phyloP scores from a whole-genome alignment of 2,888 invertebrate species.

The Lasius platythorax region DNA sequence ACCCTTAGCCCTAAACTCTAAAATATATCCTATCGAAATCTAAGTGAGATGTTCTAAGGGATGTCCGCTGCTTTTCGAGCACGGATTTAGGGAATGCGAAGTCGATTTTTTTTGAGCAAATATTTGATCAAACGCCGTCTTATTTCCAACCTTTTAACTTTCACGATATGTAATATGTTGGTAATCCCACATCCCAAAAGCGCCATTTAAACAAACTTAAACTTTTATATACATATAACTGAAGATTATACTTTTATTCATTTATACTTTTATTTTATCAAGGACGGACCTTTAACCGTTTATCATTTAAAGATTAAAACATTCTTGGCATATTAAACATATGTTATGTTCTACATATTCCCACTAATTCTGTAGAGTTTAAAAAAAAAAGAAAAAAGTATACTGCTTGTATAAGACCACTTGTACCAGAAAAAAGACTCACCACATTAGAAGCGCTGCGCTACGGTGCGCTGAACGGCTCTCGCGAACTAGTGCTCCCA shows the following conservation, averaged over 20 bases:
- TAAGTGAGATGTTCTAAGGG: neutral
- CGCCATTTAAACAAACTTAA: neutral
- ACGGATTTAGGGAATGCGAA: neutral
- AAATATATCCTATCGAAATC: neutral
- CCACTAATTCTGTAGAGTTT: neutral
- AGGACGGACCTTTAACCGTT: neutral
- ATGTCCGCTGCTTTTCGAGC: neutral
- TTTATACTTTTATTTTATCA: neutral
- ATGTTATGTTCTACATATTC: neutral
- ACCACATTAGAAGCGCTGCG: conserved; percentile 63
- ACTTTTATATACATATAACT: neutral
- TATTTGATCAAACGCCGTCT: neutral
- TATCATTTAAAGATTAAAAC: neutral
- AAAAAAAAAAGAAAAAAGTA: neutral
- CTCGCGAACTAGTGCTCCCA: conserved; percentile 28
- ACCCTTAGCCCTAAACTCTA: neutral
- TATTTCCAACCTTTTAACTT: neutral
- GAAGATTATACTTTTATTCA: neutral
- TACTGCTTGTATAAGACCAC: neutral
- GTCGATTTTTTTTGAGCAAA: neutral
- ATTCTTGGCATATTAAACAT: neutral
- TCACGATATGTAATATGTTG: neutral
- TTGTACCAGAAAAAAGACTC: conserved; percentile 47
- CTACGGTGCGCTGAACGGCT: conserved; percentile 33
- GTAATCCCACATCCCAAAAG: neutral